phyloP scores from a whole-genome alignment of 1,140 invertebrate species.

The Antheraea pernyi region DNA sequence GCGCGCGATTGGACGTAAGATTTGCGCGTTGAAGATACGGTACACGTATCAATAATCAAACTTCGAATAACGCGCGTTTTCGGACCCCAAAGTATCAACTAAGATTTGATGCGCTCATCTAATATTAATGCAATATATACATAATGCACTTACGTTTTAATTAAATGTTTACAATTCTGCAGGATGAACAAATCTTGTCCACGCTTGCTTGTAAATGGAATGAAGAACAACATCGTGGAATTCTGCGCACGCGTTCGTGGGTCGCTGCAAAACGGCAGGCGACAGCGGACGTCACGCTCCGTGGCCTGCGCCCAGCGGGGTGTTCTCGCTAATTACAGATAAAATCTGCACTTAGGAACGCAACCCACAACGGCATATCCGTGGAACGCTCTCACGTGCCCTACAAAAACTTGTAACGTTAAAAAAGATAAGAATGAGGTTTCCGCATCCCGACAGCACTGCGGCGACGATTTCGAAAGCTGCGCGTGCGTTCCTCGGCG shows the following conservation, averaged over 20 bases:
- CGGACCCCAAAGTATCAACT: conserved; percentile 18
- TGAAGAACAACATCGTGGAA: conserved; percentile 22
- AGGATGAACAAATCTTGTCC: conserved; percentile 16
- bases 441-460: conserved; percentile 5
- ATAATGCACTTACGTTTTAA: not conserved
- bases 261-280: not conserved
- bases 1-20: conserved; percentile 56
- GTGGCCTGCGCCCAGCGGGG: conserved; percentile 25
- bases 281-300: conserved; percentile 28
- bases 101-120: not conserved
- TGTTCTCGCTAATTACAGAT: conserved; percentile 59
- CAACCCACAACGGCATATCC: conserved; percentile 24
- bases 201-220: conserved; percentile 11
- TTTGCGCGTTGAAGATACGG: conserved; percentile 42
- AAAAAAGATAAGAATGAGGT: not conserved
- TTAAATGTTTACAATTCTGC: conserved; percentile 23
- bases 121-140: too few species aligned
- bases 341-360: conserved; percentile 49
- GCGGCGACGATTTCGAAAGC: conserved; percentile 35
- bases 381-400: conserved; percentile 43
- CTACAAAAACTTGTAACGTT: conserved; percentile 26
- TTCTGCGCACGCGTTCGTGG: conserved; percentile 26
- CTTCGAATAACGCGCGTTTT: conserved; percentile 28
- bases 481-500: conserved; percentile 19
- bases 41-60: conserved; percentile 15